A percentile compares a stretch with the other conserved stretches of the same genome.
Evolutionary conservation across 2,888 invertebrate species (phyloP).

Genomic region (Hirtodrosophila cameraria): DNA sequence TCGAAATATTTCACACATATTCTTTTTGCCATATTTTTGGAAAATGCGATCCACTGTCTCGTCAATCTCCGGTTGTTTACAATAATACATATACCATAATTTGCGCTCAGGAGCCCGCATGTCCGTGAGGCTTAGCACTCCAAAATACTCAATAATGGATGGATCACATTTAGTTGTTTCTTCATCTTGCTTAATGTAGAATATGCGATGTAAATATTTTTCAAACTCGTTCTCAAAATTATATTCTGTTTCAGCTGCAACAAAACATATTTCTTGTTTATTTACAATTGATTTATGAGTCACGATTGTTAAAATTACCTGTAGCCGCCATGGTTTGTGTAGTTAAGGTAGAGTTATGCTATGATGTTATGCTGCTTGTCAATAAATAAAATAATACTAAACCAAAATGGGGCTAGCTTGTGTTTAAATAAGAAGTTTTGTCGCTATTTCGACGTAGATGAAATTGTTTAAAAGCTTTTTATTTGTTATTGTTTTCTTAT

Average conservation of each 20-base stretch:
- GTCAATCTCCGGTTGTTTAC: constrained; percentile 56
- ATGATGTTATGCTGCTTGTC: background rate
- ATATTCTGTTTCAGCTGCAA: constrained; percentile 25
- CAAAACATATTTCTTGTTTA: no score
- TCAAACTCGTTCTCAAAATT: constrained; percentile 53
- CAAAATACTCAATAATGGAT: constrained; percentile 52
- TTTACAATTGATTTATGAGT: background rate
- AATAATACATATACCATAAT: constrained; percentile 63
- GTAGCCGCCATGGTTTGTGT: constrained; percentile 22
- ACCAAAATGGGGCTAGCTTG: background rate
- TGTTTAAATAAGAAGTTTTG: constrained; percentile 21
- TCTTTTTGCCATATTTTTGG: constrained; percentile 67
- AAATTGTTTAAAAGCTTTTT: constrained; percentile 34
- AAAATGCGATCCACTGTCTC: constrained; percentile 52
- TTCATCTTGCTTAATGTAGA: constrained; percentile 18
- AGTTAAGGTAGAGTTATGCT: background rate
- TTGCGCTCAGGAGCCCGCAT: constrained; percentile 52
- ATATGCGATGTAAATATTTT: constrained; percentile 32
- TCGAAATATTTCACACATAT: constrained; percentile 60
- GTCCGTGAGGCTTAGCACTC: constrained; percentile 54
- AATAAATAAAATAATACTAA: background rate
- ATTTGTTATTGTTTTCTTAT: background rate
- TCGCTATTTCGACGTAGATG: constrained; percentile 20
- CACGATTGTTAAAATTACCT: constrained; percentile 17
- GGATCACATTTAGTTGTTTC: constrained; percentile 27